phyloP scores from a whole-genome alignment of 1,140 invertebrate genomes.

The Pseudomyrmex cubaensis region DNA sequence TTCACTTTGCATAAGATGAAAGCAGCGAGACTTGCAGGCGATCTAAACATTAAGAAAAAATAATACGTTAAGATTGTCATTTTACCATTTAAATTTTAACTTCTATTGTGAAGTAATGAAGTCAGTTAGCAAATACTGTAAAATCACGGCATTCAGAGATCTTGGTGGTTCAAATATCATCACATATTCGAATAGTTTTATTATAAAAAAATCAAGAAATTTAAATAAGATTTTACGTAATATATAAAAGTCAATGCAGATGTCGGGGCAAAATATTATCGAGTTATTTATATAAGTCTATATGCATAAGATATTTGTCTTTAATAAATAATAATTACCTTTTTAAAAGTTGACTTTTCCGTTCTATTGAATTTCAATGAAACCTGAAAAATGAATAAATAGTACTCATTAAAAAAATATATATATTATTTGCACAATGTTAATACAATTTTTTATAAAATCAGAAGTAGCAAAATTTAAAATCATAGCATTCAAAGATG shows the following conservation, averaged over 20 bases:
- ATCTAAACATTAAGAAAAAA: constrained; percentile 21
- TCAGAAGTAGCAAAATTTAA: too few species aligned
- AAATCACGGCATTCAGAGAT: constrained; percentile 40
- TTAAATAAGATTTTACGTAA: background rate
- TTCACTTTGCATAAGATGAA: background rate
- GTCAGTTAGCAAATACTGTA: constrained; percentile 32
- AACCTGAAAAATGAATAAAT: too few species aligned
- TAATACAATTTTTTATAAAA: too few species aligned
- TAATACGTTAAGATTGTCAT: background rate
- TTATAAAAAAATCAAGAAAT: background rate
- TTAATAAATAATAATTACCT: background rate
- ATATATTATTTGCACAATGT: too few species aligned
- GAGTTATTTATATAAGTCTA: background rate
- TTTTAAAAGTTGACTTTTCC: too few species aligned
- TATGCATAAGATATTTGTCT: background rate
- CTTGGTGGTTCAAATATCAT: constrained; percentile 21
- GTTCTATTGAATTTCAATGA: too few species aligned
- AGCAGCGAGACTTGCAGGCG: background rate
- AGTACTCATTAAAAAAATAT: too few species aligned
- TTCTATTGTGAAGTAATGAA: background rate
- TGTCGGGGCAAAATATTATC: background rate
- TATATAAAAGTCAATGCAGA: constrained; percentile 13
- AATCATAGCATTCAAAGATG: background rate
- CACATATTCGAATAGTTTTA: background rate
- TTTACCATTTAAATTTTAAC: constrained; percentile 6